Base-by-base conservation (phyloP, 1,140 invertebrate genomes). In the Alviniconcha marisindica region DNA sequence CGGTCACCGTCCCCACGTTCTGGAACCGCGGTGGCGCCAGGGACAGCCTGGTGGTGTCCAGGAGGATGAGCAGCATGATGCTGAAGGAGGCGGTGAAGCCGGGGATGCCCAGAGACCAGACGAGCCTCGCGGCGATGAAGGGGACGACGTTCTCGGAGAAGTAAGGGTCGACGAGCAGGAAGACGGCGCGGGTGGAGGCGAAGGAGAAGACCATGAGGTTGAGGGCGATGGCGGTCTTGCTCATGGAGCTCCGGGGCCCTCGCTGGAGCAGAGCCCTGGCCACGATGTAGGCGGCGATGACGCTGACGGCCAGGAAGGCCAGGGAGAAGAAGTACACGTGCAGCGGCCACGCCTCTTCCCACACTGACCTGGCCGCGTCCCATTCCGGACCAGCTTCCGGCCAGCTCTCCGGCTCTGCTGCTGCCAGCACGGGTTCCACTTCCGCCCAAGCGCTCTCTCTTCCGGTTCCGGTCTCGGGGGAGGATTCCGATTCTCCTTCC, bases 321-420 rank as follows among this genome's bases (percentile, higher is more conserved):
- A 66, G 5, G 28, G 81, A 83, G 71, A 86, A 86, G 24, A 88
- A 36, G 66, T 87, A 88, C 2, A 87, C 83, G 63, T 88, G 87
- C n/a, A 86, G 44, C 0, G 86, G 85, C 87, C 87, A 88, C 33
- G 86, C 87, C 28, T 31, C 56, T 2, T 86, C 84, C 87, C 87
- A 88, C 38, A 77, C 85, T 0, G 63, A 31, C 40, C 73, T 86
- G 5, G 86, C 83, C 31, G 12, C 33, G 10, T 28, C 36, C 87
- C 87, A 88, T 31, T 87, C 83, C 3, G 87, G 87, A 21, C 80
- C 87, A 18, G 87, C 86, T 63, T 88, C 87, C 0, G 87, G 87
- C 87, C 87, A 88, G 33, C 28, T 48, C 33, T 81, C 63, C 10
- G 81, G 66, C 63, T 84, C 83, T 28, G 77, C 40, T 18, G 28